phyloP scores from a whole-genome alignment of 2,888 invertebrate species.

The Eupithecia tripunctaria region DNA sequence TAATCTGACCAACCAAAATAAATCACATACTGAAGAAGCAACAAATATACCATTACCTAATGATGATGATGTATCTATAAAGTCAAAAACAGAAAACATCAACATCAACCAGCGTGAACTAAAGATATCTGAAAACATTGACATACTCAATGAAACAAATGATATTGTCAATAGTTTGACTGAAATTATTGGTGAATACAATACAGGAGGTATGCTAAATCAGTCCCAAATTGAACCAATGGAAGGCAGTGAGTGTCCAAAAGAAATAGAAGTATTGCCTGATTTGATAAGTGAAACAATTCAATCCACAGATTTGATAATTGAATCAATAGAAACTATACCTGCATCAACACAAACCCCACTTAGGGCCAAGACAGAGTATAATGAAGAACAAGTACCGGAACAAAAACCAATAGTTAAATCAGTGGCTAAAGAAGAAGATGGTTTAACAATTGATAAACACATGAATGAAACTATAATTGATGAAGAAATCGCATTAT shows the following conservation, averaged over 20 bases:
- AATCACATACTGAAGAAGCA: constrained; percentile 14
- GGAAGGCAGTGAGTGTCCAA: constrained; percentile 45
- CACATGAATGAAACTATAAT: constrained; percentile 23
- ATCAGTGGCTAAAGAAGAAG: not conserved
- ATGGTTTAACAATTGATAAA: constrained; percentile 12
- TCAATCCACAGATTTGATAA: constrained; percentile 2
- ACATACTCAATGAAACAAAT: constrained; percentile 26
- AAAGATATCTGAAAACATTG: constrained; percentile 12
- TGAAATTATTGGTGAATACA: constrained; percentile 29
- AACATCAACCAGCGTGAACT: not conserved
- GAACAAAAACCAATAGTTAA: not conserved
- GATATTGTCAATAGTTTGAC: constrained; percentile 26
- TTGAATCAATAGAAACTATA: not conserved
- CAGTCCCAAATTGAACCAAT: constrained; percentile 30
- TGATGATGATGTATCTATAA: not conserved
- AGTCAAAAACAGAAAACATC: constrained; percentile 10
- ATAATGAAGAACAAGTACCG: not conserved
- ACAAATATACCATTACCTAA: constrained; percentile 14
- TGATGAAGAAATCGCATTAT: constrained; percentile 61
- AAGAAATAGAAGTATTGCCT: constrained; percentile 44
- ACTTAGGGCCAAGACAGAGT: not conserved
- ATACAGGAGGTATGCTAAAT: constrained; percentile 9
- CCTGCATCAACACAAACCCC: not conserved
- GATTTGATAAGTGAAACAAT: constrained; percentile 9
- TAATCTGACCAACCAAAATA: not conserved